These are phyloP conservation scores for Pseudomyrmex gracilis DNA, from an alignment of 1,140 invertebrate genomes.

Conservation along the genomic window DNA sequence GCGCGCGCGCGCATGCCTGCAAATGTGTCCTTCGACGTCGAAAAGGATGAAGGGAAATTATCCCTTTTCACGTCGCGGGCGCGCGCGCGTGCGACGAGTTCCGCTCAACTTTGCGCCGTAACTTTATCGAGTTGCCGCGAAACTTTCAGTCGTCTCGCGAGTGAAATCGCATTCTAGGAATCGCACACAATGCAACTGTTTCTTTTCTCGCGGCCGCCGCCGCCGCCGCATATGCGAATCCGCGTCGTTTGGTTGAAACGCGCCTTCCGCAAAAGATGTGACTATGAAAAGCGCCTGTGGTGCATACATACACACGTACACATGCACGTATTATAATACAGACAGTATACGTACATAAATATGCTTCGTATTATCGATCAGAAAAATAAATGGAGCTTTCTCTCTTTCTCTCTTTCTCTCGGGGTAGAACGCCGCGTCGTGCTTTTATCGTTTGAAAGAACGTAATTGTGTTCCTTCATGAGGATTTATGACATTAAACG, in stretches of 20 bases:
- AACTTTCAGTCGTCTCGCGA: constrained; percentile 54
- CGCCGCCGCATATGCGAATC: constrained; percentile 37
- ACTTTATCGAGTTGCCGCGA: constrained; percentile 52
- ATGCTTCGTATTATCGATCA: constrained; percentile 45
- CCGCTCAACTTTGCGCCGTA: constrained; percentile 46
- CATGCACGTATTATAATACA: not conserved
- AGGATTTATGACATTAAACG: constrained; percentile 30
- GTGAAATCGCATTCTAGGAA: constrained; percentile 59
- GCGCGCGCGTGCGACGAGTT: not conserved
- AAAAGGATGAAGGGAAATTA: constrained; percentile 52
- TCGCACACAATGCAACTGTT: constrained; percentile 55
- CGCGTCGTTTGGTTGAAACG: constrained; percentile 9
- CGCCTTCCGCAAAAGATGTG: constrained; percentile 16
- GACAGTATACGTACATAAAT: not conserved
- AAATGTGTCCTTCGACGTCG: constrained; percentile 43
- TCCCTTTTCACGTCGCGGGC: constrained; percentile 51
- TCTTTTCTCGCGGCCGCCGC: constrained; percentile 33
- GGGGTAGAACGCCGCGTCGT: not conserved
- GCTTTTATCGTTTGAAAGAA: constrained; percentile 46
- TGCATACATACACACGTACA: not conserved
- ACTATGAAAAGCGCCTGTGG: not conserved
- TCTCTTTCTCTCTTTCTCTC: not conserved
- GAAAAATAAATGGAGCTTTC: constrained; percentile 41
- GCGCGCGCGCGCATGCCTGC: not conserved
- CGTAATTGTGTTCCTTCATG: constrained; percentile 41